Evolutionary conservation across 2,113 vertebrate genomes (phyloP).

Genomic region (Rattus norvegicus): DNA sequence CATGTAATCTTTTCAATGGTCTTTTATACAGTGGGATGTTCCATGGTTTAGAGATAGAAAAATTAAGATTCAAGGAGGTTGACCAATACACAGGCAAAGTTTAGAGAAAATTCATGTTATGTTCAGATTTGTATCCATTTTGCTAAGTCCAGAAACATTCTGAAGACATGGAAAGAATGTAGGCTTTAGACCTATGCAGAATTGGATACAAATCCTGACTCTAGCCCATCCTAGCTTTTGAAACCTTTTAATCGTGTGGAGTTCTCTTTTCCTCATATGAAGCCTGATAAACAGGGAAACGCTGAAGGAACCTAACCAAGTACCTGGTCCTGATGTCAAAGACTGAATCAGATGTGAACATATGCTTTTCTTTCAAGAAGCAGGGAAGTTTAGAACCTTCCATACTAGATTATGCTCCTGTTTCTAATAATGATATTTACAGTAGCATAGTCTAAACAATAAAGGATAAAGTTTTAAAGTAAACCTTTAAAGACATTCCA

Average conservation of each 20-base stretch:
- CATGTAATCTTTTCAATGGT: conserved; percentile 9
- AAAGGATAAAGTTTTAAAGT: neutral
- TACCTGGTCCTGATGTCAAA: neutral
- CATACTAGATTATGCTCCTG: neutral
- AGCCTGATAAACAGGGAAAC: neutral
- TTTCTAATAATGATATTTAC: neutral
- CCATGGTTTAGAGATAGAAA: conserved; percentile 15
- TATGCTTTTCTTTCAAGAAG: neutral
- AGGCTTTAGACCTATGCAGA: neutral
- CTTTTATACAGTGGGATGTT: neutral
- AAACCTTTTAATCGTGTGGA: neutral
- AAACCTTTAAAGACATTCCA: neutral
- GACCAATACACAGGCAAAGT: neutral
- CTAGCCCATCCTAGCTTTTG: neutral
- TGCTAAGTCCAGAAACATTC: neutral
- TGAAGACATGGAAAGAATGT: neutral
- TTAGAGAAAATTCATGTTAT: neutral
- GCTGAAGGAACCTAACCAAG: neutral
- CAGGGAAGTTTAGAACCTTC: neutral
- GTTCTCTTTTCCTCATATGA: neutral
- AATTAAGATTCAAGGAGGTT: neutral
- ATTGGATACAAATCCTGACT: neutral
- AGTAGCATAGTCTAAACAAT: conserved; percentile 28
- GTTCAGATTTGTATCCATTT: neutral
- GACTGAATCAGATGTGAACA: neutral